A percentile compares a stretch with the other conserved stretches of the same genome.
phyloP scores from a whole-genome alignment of 2,888 invertebrate species.

The Alviniconcha strummeri region DNA sequence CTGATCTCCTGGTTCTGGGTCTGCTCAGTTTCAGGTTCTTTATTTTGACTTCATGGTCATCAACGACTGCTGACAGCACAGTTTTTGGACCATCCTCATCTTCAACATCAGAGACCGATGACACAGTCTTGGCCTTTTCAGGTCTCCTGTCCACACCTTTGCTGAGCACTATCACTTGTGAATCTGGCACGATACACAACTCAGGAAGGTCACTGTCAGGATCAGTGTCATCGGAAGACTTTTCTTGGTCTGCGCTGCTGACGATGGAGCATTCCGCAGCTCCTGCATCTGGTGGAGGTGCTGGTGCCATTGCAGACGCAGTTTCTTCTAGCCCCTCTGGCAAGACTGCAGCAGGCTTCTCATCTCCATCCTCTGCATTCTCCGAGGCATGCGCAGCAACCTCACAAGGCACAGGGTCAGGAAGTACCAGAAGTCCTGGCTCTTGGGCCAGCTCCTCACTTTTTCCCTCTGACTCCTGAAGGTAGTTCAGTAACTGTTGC shows the following conservation, averaged over 20 bases:
- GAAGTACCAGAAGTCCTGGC: too few species aligned
- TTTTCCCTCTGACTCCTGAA: too few species aligned
- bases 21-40: background rate
- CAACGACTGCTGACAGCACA: background rate
- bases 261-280: background rate
- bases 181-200: conserved; percentile 26
- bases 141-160: background rate
- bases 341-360: too few species aligned
- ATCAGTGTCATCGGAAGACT: background rate
- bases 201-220: conserved; percentile 24
- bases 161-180: background rate
- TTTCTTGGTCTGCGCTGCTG: background rate
- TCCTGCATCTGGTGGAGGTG: background rate
- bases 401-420: too few species aligned
- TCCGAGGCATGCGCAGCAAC: too few species aligned
- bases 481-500: too few species aligned
- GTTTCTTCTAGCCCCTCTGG: background rate
- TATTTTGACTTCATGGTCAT: conserved; percentile 4
- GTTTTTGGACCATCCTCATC: background rate
- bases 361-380: too few species aligned
- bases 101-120: background rate
- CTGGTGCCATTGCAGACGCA: background rate
- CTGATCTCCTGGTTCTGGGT: background rate
- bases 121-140: background rate
- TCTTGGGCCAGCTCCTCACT: too few species aligned